These are phyloP conservation scores for Anthrax anthrax DNA, from an alignment of 2,888 invertebrate genomes.

Conservation along the genomic window DNA sequence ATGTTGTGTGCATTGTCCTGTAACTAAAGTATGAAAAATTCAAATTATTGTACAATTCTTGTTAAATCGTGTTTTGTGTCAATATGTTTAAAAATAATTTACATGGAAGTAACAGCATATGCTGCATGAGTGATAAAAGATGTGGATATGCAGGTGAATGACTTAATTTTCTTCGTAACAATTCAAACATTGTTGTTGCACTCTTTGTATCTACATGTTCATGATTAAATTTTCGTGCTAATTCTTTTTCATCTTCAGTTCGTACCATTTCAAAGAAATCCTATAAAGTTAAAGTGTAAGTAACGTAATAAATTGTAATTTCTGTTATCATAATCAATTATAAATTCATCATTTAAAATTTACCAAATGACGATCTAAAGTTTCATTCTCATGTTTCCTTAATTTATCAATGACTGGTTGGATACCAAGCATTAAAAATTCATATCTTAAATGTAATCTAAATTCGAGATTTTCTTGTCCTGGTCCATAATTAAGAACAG, in stretches of 20 bases:
- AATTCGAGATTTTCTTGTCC: slow-evolving; percentile 94
- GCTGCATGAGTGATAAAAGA: slow-evolving; percentile 76
- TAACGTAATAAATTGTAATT: not conserved
- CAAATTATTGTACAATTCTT: too few relatives aligned
- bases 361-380: slow-evolving; percentile 78
- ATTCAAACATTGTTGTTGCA: slow-evolving; percentile 83
- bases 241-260: slow-evolving; percentile 88
- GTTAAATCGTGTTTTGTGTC: not conserved
- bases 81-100: slow-evolving; percentile 18
- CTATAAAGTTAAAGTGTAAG: slow-evolving; percentile 15
- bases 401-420: slow-evolving; percentile 91
- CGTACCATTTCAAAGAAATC: slow-evolving; percentile 98
- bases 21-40: slow-evolving; percentile 40
- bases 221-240: slow-evolving; percentile 78
- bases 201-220: slow-evolving; percentile 91
- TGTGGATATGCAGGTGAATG: slow-evolving; percentile 91
- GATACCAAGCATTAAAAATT: slow-evolving; percentile 91
- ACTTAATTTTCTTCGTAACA: slow-evolving; percentile 72
- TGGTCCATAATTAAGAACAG: slow-evolving; percentile 88
- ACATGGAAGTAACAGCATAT: slow-evolving; percentile 72
- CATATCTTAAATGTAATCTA: slow-evolving; percentile 85
- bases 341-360: slow-evolving; percentile 4
- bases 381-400: slow-evolving; percentile 83
- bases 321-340: too few relatives aligned
- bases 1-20: slow-evolving; percentile 76